Conservation (phyloP, 2,888 invertebrate species). For the Chloromyia formosa region DNA sequence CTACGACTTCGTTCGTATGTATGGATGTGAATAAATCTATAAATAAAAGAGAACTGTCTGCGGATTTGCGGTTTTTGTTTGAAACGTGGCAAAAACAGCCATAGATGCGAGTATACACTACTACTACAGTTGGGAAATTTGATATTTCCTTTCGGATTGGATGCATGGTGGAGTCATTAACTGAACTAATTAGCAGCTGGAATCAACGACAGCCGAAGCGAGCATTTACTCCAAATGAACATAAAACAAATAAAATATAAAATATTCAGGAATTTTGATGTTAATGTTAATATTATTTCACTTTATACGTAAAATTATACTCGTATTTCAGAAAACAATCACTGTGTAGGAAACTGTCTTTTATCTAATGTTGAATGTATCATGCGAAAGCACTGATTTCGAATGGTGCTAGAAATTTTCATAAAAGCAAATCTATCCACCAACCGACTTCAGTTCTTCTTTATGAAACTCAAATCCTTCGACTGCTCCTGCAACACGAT, state of each 20-base stretch:
- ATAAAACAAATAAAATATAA: too few relatives aligned
- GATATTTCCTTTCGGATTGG: constrained; percentile 13
- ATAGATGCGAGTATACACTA: neutral
- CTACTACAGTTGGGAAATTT: constrained; percentile 5
- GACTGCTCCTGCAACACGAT: too few relatives aligned
- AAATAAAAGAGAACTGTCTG: constrained; percentile 34
- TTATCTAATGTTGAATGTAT: constrained; percentile 51
- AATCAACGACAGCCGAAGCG: too few relatives aligned
- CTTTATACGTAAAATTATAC: too few relatives aligned
- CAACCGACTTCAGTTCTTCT: constrained; percentile 62
- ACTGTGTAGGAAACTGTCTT: too few relatives aligned
- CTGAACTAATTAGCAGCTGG: neutral
- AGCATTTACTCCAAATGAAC: too few relatives aligned
- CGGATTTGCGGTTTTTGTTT: constrained; percentile 32
- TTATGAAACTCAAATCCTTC: constrained; percentile 40
- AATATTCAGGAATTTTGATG: too few relatives aligned
- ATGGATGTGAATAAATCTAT: neutral
- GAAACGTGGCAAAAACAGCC: constrained; percentile 14
- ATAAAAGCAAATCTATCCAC: constrained; percentile 57
- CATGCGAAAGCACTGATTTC: constrained; percentile 62
- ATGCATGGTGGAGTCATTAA: constrained; percentile 2
- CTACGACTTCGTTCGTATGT: too few relatives aligned
- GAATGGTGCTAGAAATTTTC: constrained; percentile 60
- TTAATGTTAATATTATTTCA: too few relatives aligned
- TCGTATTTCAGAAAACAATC: too few relatives aligned